Evolutionary conservation across 2,888 invertebrate species (phyloP), one percentile per base, ranked within the genome.

Genomic region (Monoplex corrugatus): DNA sequence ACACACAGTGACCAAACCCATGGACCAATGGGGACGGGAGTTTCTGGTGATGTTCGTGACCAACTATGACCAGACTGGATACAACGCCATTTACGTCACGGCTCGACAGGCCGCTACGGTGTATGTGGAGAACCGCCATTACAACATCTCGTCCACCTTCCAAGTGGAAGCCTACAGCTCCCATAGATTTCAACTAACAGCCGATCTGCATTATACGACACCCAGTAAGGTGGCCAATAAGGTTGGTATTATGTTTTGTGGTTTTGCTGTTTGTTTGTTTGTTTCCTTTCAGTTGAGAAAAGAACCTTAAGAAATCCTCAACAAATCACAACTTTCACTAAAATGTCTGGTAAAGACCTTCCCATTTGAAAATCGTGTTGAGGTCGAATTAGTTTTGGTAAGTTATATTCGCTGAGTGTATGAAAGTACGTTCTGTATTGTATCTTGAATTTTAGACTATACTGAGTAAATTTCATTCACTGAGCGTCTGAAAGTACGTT

Each of bases 81-180:
- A 86, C 45, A 86, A 86, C 63, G 35, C 63, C 38, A 45, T 86
- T 28, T 38, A 86, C 63, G 38, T 86, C 63, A 86, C 63, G 10
- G 68, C 68, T 19, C 38, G 38, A 2, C 23, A 63, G 10, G 28
- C 8, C 13, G 86, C 38, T 16, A 45, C 2, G 0, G 63, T 86
- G 68, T 38, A n/a, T 35, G 63, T 63, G 86, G 16, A 86, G 10
- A 86, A 86, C 40, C 45, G 2, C 8, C 35, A 16, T 2, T 86
- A 38, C 86, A 38, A 35, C 32, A n/a, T 38, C 23, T 78, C 78
- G 8, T 35, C 38, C 35, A 19, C 78, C 40, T 40, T 38, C 78
- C 3, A 6, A 8, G 78, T 78, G 38, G 10, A 2, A 32, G 32
- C n/a, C 13, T 32, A 32, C n/a, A 6, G 3, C 13, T 83, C 83